These are phyloP conservation scores for Mus minutoides DNA, from an alignment of 2,797 vertebrate species.

Conservation along the genomic window DNA sequence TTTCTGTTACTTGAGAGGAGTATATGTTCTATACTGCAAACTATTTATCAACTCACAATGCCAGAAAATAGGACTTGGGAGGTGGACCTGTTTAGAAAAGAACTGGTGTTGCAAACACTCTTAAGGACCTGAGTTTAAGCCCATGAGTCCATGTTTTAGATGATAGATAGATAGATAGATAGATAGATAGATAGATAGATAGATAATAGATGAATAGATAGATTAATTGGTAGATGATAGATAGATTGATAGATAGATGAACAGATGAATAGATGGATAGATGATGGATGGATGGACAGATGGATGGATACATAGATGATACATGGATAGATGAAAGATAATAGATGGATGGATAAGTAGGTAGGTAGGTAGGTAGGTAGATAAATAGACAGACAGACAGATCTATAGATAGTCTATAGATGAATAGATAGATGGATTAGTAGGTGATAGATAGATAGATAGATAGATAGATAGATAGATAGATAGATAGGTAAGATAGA, in stretches of 20 bases:
- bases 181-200: background rate
- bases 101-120: background rate
- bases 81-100: background rate
- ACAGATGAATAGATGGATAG: rapidly evolving
- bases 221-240: too few species aligned
- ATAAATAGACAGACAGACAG: background rate
- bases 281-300: background rate
- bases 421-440: background rate
- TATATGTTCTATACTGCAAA: background rate
- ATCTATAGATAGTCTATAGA: background rate
- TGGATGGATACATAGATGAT: background rate
- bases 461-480: background rate
- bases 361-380: too few species aligned
- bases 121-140: background rate
- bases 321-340: background rate
- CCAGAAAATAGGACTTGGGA: background rate
- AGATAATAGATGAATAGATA: background rate
- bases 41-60: background rate
- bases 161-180: background rate
- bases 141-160: background rate
- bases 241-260: background rate
- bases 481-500: background rate
- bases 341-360: background rate
- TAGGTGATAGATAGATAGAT: background rate
- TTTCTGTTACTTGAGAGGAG: background rate